Evolutionary conservation across 2,113 vertebrate genomes (phyloP), one percentile per base, ranked within the genome.

Genomic region (Asarcornis scutulata): DNA sequence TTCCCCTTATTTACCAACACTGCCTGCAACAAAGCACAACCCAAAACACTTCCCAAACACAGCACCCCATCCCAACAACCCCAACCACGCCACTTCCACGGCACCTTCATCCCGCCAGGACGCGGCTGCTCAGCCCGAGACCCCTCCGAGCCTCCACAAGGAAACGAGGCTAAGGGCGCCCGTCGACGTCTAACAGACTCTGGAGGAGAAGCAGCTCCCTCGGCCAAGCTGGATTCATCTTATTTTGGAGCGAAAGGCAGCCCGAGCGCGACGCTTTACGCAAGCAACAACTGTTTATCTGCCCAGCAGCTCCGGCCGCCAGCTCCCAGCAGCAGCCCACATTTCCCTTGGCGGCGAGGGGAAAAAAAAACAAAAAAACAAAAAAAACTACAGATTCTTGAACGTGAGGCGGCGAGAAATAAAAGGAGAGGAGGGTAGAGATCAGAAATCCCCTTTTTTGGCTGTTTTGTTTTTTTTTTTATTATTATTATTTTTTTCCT

Each of bases 271-370:
- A 68, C 22, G 83, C 8, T 71, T 88, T 74, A 93, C 7, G 12
- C 73, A 92, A 89, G 72, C 83, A 88, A n/a, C 48, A 76, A 31
- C 64, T 93, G 71, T 83, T 89, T 89, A 85, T 63, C 59, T 17
- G 50, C 18, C 23, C 15, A 82, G 59, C n/a, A 80, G 83, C 80
- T 2, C 75, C 15, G 89, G 38, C 32, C 42, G 68, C 23, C 48
- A 0, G 4, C 42, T 92, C 89, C 36, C 44, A 77, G n/a, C 78
- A 94, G 84, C 0, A 72, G 44, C 78, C 44, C 5, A 1, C 44
- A 6, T 29, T 81, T 81, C 78, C 26, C 76, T 16, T 50, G 4
- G 2, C 75, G 62, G 25, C 5, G 3, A 40, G 40, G 40, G 40
- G 40, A 52, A 22, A 71, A 71, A 60, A 68, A 87, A 83, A 32